These are phyloP conservation scores for Motacilla tschutschensis DNA, from an alignment of 2,113 vertebrate genomes.

Conservation along the genomic window DNA sequence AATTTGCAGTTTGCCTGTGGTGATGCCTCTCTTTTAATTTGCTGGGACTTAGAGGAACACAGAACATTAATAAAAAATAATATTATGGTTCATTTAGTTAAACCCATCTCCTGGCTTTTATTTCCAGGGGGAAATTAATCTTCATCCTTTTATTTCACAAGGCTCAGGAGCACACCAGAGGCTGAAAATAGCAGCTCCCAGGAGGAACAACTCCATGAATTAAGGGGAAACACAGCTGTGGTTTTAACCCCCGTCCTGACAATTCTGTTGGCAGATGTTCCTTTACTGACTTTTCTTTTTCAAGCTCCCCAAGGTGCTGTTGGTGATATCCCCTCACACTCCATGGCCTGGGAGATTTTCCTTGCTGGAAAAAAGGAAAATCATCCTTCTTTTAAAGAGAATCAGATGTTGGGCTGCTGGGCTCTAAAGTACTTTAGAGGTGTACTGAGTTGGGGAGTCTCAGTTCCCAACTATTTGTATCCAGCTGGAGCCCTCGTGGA, in stretches of 20 bases:
- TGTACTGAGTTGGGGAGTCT: fast-evolving
- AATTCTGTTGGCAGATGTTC: neutral
- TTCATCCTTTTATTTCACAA: neutral
- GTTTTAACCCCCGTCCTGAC: neutral
- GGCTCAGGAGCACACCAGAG: neutral
- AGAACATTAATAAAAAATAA: neutral
- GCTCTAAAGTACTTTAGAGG: neutral
- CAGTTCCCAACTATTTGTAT: fast-evolving
- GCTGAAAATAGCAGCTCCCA: constrained; percentile 11
- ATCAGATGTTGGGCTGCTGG: fast-evolving
- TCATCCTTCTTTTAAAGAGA: neutral
- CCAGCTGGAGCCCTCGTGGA: neutral
- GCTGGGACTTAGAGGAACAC: fast-evolving
- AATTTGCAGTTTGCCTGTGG: neutral
- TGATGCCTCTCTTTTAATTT: neutral
- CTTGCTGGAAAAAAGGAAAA: neutral
- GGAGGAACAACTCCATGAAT: neutral
- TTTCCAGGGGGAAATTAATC: constrained; percentile 29
- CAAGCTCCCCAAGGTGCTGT: neutral
- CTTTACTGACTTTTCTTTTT: neutral
- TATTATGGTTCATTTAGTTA: neutral
- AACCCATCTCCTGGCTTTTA: neutral
- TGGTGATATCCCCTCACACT: neutral
- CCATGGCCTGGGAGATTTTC: fast-evolving
- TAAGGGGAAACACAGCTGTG: neutral